These are phyloP conservation scores for Ichneumoninae sp. DNA, from an alignment of 2,888 invertebrate species.

Conservation along the genomic window DNA sequence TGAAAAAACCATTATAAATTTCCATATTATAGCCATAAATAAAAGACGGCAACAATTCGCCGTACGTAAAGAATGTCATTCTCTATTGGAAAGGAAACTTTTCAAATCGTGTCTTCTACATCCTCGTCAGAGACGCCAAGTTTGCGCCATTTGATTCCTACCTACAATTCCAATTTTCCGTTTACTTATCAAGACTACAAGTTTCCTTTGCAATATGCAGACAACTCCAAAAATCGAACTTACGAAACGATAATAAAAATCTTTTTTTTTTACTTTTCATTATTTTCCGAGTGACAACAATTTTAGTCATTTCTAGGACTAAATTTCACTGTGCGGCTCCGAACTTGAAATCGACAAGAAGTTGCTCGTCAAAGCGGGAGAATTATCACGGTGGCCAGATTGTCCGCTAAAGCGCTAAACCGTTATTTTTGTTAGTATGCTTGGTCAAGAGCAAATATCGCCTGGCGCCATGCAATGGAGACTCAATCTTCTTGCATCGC, in stretches of 20 bases:
- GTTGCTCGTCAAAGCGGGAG: not conserved
- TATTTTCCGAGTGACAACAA: not conserved
- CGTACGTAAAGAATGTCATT: not conserved
- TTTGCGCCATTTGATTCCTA: not conserved
- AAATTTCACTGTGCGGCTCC: not conserved
- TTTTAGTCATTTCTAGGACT: not conserved
- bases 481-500: not conserved
- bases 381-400: not conserved
- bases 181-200: not conserved
- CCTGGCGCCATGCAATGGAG: not conserved
- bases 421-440: not conserved
- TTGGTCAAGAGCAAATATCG: not conserved
- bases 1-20: not conserved
- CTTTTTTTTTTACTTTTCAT: not conserved
- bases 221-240: not conserved
- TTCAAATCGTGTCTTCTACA: not conserved
- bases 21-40: not conserved
- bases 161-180: not conserved
- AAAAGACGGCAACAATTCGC: not conserved
- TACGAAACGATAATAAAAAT: not conserved
- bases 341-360: not conserved
- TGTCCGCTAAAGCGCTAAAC: not conserved
- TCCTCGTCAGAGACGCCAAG: not conserved
- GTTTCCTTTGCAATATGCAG: conserved; percentile 1
- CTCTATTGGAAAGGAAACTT: not conserved